A percentile compares a stretch with the other conserved stretches of the same genome.
phyloP scores from a whole-genome alignment of 2,888 invertebrate species.

The Venustoraphidia nigricollis region DNA sequence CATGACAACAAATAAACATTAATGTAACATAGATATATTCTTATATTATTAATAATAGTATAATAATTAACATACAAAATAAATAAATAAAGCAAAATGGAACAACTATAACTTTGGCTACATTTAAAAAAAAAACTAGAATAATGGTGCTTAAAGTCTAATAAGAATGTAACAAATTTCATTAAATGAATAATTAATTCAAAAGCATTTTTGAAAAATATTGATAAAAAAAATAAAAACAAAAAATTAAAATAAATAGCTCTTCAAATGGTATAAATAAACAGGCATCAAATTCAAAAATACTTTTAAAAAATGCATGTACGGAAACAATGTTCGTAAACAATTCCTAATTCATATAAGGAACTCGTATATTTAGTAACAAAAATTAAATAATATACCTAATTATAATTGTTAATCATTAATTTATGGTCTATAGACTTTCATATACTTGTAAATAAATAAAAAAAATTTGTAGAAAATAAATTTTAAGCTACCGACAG shows the following conservation, averaged over 20 bases:
- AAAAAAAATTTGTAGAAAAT: no score
- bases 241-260: not conserved
- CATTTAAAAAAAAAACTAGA: constrained; percentile 18
- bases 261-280: no score
- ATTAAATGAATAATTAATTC: not conserved
- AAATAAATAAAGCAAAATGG: constrained; percentile 24
- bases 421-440: no score
- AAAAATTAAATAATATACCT: no score
- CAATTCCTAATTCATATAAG: no score
- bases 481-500: no score
- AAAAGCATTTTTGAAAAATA: not conserved
- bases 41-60: constrained; percentile 5
- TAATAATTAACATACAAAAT: constrained; percentile 8
- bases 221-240: not conserved
- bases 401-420: no score
- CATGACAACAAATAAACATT: constrained; percentile 10
- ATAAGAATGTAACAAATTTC: constrained; percentile 1
- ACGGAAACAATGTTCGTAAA: no score
- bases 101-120: constrained; percentile 28
- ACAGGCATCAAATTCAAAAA: no score
- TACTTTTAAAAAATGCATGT: no score
- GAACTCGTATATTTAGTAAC: no score
- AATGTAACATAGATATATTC: constrained; percentile 6
- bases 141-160: not conserved
- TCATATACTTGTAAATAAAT: no score